Base-by-base conservation (phyloP, 2,888 invertebrate genomes). In the Seira ritae region DNA sequence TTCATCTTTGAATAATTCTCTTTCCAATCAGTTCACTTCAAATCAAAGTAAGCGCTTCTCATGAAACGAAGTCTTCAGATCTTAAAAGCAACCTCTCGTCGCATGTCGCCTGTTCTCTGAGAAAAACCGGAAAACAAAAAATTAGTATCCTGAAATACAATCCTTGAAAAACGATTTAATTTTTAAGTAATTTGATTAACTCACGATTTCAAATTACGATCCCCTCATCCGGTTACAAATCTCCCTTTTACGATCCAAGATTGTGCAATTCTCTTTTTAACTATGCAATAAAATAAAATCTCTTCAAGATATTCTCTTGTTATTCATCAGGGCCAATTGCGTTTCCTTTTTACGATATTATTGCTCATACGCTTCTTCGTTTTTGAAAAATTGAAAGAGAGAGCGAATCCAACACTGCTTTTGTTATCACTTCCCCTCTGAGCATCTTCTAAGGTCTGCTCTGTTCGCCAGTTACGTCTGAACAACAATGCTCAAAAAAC, bases 301-400 rank as follows among this genome's bases (percentile, higher is more conserved):
- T n/a, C n/a, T n/a, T n/a, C n/a, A n/a, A n/a, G n/a, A n/a, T n/a
- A n/a, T n/a, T n/a, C n/a, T n/a, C n/a, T n/a, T n/a, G n/a, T n/a
- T n/a, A n/a, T n/a, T n/a, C n/a, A n/a, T n/a, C n/a, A n/a, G n/a
- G n/a, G n/a, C 19, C n/a, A 69, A 31, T 17, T 69, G 66, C 17
- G 12, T 66, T 23, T 66, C 23, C 8, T 10, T 66, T 66, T 6
- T 10, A 8, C n/a, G 6, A 17, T 19, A 2, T 17, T 46, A 22
- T 42, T 6, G 2, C 2, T 2, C 17, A 65, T 10, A 65, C 10
- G 10, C 42, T 69, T 17, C 42, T 73, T 60, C 79, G 72, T 79
- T 73, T 72, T 79, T 79, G 55, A 70, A 71, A 71, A 78, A 66
- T 67, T 79, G 79, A 79, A 79, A 79, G 79, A 79, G 79, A 79